Evolutionary conservation across 2,888 invertebrate genomes (phyloP).

Genomic region (Hirtodrosophila duncani): DNA sequence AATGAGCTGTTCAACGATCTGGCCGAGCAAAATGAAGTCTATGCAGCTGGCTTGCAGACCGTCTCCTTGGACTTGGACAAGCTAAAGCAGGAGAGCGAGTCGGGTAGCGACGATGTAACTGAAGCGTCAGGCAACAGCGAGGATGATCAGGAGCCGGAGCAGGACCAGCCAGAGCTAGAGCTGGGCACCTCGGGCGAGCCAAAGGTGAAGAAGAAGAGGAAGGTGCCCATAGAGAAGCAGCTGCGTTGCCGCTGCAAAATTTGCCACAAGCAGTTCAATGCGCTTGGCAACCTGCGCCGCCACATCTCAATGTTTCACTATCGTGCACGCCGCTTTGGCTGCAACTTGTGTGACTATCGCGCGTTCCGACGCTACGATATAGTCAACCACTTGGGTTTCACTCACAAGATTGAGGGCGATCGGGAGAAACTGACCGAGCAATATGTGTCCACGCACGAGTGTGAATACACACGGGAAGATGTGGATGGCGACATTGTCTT

Average conservation of each 20-base stretch:
- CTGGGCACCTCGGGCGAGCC: conserved; percentile 19
- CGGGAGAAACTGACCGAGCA: conserved; percentile 77
- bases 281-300: conserved; percentile 76
- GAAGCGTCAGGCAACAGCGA: conserved; percentile 43
- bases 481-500: conserved; percentile 76
- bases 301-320: conserved; percentile 78
- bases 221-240: conserved; percentile 62
- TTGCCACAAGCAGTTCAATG: conserved; percentile 77
- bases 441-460: conserved; percentile 74
- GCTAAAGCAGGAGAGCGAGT: conserved; percentile 52
- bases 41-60: conserved; percentile 68
- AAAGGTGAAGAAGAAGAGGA: conserved; percentile 50
- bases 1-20: conserved; percentile 75
- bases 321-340: conserved; percentile 83
- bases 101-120: conserved; percentile 46
- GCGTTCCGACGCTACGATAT: conserved; percentile 83
- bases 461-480: conserved; percentile 74
- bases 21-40: conserved; percentile 59
- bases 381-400: conserved; percentile 82
- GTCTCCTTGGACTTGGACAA: conserved; percentile 72
- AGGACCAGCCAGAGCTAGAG: conserved; percentile 18
- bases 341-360: conserved; percentile 85
- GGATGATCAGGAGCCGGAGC: conserved; percentile 30
- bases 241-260: conserved; percentile 76
- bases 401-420: conserved; percentile 81